Evolutionary conservation across 2,888 invertebrate genomes (phyloP).

Genomic region (Heteromyza rotundicornis): DNA sequence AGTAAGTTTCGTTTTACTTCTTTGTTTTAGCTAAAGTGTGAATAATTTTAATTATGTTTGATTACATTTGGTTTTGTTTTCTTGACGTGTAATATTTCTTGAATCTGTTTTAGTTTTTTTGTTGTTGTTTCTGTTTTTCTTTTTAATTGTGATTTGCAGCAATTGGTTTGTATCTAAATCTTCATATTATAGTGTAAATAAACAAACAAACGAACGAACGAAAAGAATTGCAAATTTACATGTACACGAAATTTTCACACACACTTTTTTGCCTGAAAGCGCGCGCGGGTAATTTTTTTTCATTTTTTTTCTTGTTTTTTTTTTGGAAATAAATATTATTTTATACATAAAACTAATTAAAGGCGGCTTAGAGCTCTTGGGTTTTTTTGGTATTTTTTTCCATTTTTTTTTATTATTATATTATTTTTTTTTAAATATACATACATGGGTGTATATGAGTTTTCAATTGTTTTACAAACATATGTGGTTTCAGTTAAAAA

Average conservation of each 20-base stretch:
- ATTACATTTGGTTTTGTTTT: slow-evolving; percentile 20
- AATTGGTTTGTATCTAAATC: background rate
- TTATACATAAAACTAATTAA: slow-evolving; percentile 52
- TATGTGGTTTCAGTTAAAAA: background rate
- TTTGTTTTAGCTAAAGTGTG: slow-evolving; percentile 17
- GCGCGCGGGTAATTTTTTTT: no score
- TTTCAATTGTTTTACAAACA: background rate
- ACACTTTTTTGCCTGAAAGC: no score
- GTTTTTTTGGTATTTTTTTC: slow-evolving; percentile 33
- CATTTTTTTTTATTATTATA: background rate
- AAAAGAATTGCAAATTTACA: no score
- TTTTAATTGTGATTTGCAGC: background rate
- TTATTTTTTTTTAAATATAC: background rate
- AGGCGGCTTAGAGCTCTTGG: slow-evolving; percentile 52
- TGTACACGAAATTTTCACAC: slow-evolving; percentile 36
- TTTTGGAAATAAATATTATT: slow-evolving; percentile 13
- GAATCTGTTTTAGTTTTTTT: background rate
- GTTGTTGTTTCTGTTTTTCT: slow-evolving; percentile 1
- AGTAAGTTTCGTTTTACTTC: slow-evolving; percentile 11
- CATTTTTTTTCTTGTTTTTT: no score
- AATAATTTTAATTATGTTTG: slow-evolving; percentile 1
- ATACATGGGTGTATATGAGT: background rate
- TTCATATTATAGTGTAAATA: background rate
- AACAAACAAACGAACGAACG: background rate
- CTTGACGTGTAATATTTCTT: slow-evolving; percentile 25